Evolutionary conservation across 2,113 vertebrate genomes (phyloP).

Genomic region (Paraplagusia blochii): DNA sequence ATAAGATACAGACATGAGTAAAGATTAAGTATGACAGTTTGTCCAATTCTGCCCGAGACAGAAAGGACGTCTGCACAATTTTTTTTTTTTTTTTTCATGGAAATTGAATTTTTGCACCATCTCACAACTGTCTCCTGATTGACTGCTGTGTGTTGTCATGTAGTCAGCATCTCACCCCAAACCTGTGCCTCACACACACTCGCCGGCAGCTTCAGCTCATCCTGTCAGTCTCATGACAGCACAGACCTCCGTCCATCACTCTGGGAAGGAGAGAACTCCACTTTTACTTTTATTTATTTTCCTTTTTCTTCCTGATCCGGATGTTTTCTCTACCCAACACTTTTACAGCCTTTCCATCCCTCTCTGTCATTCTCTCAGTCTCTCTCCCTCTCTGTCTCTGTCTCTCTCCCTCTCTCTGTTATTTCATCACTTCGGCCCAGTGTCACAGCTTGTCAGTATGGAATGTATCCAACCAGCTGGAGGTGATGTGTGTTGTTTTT

Average conservation of each 20-base stretch:
- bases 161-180: slow-evolving; percentile 26
- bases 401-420: slow-evolving; percentile 13
- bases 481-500: slow-evolving; percentile 10
- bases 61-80: no score
- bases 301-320: not conserved
- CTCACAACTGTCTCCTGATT: not conserved
- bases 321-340: not conserved
- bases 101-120: no score
- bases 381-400: slow-evolving; percentile 29
- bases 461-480: slow-evolving; percentile 26
- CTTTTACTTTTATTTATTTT: not conserved
- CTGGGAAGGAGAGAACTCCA: slow-evolving; percentile 11
- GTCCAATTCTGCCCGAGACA: no score
- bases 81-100: no score
- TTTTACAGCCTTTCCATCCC: not conserved
- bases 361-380: not conserved
- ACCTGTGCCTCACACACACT: slow-evolving; percentile 5
- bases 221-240: slow-evolving; percentile 31
- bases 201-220: no score
- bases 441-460: slow-evolving; percentile 20
- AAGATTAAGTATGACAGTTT: no score
- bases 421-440: slow-evolving; percentile 15
- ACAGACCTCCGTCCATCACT: slow-evolving; percentile 27
- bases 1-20: no score
- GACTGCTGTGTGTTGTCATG: slow-evolving; percentile 18